A percentile compares a stretch with the other conserved stretches of the same genome.
Evolutionary conservation across 2,113 vertebrate genomes (phyloP).

Genomic region (Paracanthobrama guichenoti): DNA sequence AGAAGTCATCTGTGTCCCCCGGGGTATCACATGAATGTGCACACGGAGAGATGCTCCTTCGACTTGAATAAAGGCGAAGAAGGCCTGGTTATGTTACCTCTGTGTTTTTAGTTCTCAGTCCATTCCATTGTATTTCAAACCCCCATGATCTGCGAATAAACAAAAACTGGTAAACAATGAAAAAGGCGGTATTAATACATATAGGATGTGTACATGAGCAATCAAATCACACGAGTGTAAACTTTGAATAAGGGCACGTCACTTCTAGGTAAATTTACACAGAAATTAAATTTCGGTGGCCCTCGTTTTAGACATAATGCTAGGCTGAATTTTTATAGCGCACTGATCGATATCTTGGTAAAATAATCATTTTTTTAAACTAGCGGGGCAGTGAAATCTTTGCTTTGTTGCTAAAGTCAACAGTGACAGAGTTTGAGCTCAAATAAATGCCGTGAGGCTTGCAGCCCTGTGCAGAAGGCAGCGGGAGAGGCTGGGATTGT

Average conservation of each 20-base stretch:
- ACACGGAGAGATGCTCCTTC: not conserved
- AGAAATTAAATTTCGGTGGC: constrained; percentile 89
- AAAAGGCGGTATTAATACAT: constrained; percentile 76
- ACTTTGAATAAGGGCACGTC: constrained; percentile 85
- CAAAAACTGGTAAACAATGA: constrained; percentile 88
- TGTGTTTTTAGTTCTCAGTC: constrained; percentile 15
- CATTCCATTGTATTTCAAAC: constrained; percentile 77
- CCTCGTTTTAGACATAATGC: constrained; percentile 88
- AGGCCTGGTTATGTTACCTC: constrained; percentile 5
- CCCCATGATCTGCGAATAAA: constrained; percentile 90
- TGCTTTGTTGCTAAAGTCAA: constrained; percentile 99
- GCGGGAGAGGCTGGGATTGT: constrained; percentile 66
- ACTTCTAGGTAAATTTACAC: constrained; percentile 93
- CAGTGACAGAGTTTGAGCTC: constrained; percentile 92
- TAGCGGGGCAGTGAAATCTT: constrained; percentile 98
- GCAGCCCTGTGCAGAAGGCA: constrained; percentile 81
- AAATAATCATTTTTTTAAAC: constrained; percentile 97
- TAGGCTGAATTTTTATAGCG: constrained; percentile 94
- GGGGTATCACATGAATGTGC: not conserved
- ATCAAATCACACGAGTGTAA: constrained; percentile 93
- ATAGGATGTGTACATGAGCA: constrained; percentile 77
- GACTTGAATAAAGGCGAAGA: not conserved
- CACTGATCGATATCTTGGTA: constrained; percentile 99
- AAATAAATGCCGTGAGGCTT: constrained; percentile 94
- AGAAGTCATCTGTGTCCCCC: constrained; percentile 15